Conservation (phyloP, 53 echinoderm and acorn worm species). For the Stichopus horrens region DNA sequence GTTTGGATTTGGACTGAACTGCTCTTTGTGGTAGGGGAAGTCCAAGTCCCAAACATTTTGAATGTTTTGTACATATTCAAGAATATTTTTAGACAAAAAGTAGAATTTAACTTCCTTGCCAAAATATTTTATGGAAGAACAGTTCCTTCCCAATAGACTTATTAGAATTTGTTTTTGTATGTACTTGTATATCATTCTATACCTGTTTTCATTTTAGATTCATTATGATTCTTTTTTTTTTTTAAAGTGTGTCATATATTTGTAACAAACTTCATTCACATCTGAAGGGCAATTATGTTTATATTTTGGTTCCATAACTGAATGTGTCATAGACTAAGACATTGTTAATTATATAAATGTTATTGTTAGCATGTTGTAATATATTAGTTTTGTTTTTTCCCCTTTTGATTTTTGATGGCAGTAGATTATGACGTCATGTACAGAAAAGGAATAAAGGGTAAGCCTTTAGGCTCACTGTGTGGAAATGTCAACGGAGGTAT, state of each 20-base stretch:
- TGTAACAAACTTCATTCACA: conserved; percentile 36
- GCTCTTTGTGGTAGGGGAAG: not conserved
- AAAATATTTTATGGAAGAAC: conserved; percentile 13
- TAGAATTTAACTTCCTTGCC: conserved; percentile 19
- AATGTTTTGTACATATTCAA: conserved; percentile 2
- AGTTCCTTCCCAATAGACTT: not conserved
- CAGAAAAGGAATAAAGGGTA: not conserved
- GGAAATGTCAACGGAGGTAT: too few relatives aligned
- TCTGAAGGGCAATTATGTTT: not conserved
- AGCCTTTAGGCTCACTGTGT: too few relatives aligned
- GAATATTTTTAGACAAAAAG: not conserved
- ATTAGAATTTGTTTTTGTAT: not conserved
- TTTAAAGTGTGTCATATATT: conserved; percentile 19
- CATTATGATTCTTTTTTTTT: conserved; percentile 6
- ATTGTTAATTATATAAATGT: not conserved
- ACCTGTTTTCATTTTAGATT: not conserved
- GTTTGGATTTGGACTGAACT: too few relatives aligned
- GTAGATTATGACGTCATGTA: not conserved
- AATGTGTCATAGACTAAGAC: conserved; percentile 12
- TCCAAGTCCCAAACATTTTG: not conserved
- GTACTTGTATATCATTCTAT: not conserved
- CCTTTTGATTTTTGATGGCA: not conserved
- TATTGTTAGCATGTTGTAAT: not conserved
- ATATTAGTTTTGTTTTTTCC: not conserved
- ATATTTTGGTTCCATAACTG: conserved; percentile 9